Evolutionary conservation across 2,113 vertebrate genomes (phyloP), one percentile per base, ranked within the genome.

Genomic region (Kryptolebias marmoratus): DNA sequence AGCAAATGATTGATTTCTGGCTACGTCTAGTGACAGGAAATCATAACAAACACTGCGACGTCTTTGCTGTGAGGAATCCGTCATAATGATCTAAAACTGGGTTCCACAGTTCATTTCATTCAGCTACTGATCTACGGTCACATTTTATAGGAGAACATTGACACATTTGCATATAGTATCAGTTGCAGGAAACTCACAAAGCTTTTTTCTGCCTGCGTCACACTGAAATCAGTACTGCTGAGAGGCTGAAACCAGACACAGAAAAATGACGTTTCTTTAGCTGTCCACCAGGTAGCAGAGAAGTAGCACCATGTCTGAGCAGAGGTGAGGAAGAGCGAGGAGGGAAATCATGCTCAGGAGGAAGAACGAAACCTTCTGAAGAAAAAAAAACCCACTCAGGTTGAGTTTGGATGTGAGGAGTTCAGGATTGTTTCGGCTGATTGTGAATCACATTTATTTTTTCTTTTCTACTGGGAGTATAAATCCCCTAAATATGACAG

Each of bases 231-330:
- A 65, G 73, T 67, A 73, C 58, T 75, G 68, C 69, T 45, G 59
- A 50, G 42, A 54, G 71, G 57, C 57, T 58, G 10, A 56, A 77
- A 76, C 54, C 16, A 22, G 18, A 56, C 31, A 5, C 28, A 15
- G 28, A 18, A 28, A 42, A 9, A 8, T 58, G 42, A 55, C 30
- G 42, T 71, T 75, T 82, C 69, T 57, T 72, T 60, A 71, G 49
- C 55, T 52, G 76, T 70, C 77, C 81, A 88, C 64, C 57, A 59
- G 28, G 52, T 47, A 64, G 55, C 68, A 64, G 53, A 36, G 74
- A 59, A 80, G 78, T 81, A 90, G 89, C 89, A 87, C 85, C 86
- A 32, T 73, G 79, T 87, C 72, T 69, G 75, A 86, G 77, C 75
- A 74, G 85, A 49, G 10, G 58, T 59, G 39, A 81, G 36, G 66